Evolutionary conservation across 2,888 invertebrate species (phyloP), one percentile per base, ranked within the genome.

Genomic region (Mellilla xanthometata): DNA sequence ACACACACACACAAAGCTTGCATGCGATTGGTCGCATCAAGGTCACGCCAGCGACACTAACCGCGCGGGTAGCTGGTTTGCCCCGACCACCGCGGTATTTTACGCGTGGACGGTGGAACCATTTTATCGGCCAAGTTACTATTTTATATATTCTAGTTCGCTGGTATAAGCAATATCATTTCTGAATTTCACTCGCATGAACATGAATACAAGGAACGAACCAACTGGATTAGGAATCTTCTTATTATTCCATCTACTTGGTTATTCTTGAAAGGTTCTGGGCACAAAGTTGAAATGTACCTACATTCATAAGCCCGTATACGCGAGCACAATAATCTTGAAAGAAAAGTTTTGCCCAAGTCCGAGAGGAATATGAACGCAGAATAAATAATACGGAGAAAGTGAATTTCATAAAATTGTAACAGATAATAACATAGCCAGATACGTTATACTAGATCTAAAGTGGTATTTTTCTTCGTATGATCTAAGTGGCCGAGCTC

Each of bases 261-360:
- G 26, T 19, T 46, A 46, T 46, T 46, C 40, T 24, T 32, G 15
- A 36, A 47, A 41, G 40, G 41, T 41, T 39, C 35, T 12, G 12
- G 23, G 23, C 13, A 28, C 32, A 28, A 34, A 35, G 40, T 46
- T 31, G 46, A 27, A 36, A 32, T 36, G 13, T 33, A 35, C 33
- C 36, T 19, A 27, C 35, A n/a, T 24, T 28, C 32, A 27, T 30
- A 34, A 39, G 44, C 39, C 34, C 24, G 3, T 24, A 24, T 36
- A 22, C 22, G 31, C 23, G 28, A 15, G 12, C 23, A 36, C 36
- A 41, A 47, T 41, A 47, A 41, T 41, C 47, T 46, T 27, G 12
- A 32, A 31, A 23, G 31, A 10, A 35, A 47, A 47, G 36, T 41
- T 47, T 38, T 23, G 10, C 19, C 19, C 2, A 40, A 47, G 40